A percentile compares a stretch with the other conserved stretches of the same genome.
Conservation (phyloP, 2,888 invertebrate species). For the Coleophora flavipennella region DNA sequence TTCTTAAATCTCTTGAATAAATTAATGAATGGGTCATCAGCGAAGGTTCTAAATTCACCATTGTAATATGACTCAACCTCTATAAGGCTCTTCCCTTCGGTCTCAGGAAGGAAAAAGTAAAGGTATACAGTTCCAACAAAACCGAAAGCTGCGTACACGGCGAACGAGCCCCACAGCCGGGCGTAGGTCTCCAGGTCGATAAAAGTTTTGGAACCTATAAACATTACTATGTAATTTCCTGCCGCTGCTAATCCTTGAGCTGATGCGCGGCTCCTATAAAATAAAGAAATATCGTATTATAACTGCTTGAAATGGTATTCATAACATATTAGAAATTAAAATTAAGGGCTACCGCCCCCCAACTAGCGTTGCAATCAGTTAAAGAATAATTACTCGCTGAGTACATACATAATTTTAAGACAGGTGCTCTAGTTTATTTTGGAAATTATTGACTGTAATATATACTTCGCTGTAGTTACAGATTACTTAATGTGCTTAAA, state of each 20-base stretch:
- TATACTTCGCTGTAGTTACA: too few relatives aligned
- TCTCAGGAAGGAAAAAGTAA: constrained; percentile 69
- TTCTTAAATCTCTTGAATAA: constrained; percentile 40
- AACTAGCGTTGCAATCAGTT: too few relatives aligned
- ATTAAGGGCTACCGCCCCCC: too few relatives aligned
- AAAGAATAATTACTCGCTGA: too few relatives aligned
- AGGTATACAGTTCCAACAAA: constrained; percentile 60
- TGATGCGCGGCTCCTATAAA: constrained; percentile 61
- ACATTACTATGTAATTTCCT: constrained; percentile 63
- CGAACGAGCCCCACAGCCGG: constrained; percentile 63
- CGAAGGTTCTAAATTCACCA: constrained; percentile 46
- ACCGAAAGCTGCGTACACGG: constrained; percentile 57
- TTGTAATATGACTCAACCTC: constrained; percentile 63
- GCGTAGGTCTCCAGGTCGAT: constrained; percentile 55
- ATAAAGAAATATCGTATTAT: not conserved
- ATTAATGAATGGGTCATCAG: constrained; percentile 55
- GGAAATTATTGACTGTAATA: too few relatives aligned
- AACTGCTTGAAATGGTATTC: too few relatives aligned
- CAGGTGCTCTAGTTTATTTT: too few relatives aligned
- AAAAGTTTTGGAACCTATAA: constrained; percentile 67
- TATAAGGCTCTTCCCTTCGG: constrained; percentile 65
- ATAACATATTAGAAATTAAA: too few relatives aligned
- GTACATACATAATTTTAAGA: too few relatives aligned
- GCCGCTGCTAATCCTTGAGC: constrained; percentile 70
- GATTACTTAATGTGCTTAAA: too few relatives aligned